Evolutionary conservation across 2,113 vertebrate genomes (phyloP), one percentile per base, ranked within the genome.

Genomic region (Aplodontia rufa): DNA sequence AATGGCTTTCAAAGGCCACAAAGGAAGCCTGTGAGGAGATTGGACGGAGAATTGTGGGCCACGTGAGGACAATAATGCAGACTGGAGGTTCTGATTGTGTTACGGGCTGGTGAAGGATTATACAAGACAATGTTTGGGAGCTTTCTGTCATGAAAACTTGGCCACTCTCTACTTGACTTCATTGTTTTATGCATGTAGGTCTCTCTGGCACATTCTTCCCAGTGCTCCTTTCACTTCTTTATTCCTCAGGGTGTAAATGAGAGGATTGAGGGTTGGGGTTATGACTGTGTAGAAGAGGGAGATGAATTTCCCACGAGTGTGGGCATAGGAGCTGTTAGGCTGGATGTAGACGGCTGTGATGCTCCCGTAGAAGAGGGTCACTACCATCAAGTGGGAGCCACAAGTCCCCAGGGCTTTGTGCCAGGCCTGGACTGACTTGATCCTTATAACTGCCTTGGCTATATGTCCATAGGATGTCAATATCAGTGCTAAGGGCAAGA

Each of bases 211-310:
- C 24, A 96, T 35, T 47, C 87, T 95, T n/a, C 14, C 49, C 37
- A 97, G 45, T 49, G 95, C 96, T 84, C 49, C 86, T 60, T 86
- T 92, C 53, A 93, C 76, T 1, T 97, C 95, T 51, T 96, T 83
- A 42, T 95, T 97, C n/a, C 90, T 96, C 76, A 95, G 58, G 0
- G 90, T 95, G 12, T 97, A 96, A 51, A 97, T 95, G 74, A 93
- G 84, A 8, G 94, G 96, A 42, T 96, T 97, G 35, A 96, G 91
- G 9, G 82, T 80, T 7, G 84, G 95, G 7, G 91, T 97, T 47
- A 97, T 40, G 5, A 95, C 83, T 16, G 92, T 91, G 14, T 95
- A 97, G 49, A 96, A 93, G 40, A 97, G 90, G 13, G 94, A 91
- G 71, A 97, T 69, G 55, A 96, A 86, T 71, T 96, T 97, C 19